Conservation (phyloP, 2,888 invertebrate species). For the Nomada flava region DNA sequence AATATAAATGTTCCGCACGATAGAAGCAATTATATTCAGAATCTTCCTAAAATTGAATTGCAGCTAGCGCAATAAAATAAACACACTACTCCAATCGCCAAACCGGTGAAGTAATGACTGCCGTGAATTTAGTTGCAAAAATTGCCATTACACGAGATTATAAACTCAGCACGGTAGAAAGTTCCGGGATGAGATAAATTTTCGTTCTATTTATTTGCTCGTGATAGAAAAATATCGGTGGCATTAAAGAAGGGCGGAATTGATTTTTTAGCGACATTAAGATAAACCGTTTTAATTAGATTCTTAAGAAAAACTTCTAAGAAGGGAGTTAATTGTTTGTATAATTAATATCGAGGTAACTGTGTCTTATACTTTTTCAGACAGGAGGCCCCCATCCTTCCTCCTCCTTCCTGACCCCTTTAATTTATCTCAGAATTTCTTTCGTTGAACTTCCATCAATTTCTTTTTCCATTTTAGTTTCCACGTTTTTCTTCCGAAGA, state of each 20-base stretch:
- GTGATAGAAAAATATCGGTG: neutral
- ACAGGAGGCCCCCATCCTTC: no score
- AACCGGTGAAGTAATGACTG: no score
- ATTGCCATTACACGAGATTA: no score
- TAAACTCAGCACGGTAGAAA: no score
- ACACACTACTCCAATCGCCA: no score
- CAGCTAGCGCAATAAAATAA: no score
- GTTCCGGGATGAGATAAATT: neutral
- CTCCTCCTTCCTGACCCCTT: neutral
- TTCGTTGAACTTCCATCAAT: neutral
- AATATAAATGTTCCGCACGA: no score
- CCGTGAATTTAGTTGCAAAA: no score
- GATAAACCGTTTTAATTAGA: conserved; percentile 24
- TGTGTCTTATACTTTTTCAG: neutral
- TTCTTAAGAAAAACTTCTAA: neutral
- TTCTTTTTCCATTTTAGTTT: conserved; percentile 2
- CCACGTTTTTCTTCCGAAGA: neutral
- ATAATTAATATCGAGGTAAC: conserved; percentile 20
- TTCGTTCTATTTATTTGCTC: no score
- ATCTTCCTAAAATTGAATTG: no score
- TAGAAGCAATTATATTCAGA: no score
- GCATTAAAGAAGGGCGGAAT: neutral
- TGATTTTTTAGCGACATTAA: conserved; percentile 11
- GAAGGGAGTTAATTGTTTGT: conserved; percentile 4
- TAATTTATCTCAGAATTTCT: conserved; percentile 18